Evolutionary conservation across 2,113 vertebrate species (phyloP).

Genomic region (Gobius niger): DNA sequence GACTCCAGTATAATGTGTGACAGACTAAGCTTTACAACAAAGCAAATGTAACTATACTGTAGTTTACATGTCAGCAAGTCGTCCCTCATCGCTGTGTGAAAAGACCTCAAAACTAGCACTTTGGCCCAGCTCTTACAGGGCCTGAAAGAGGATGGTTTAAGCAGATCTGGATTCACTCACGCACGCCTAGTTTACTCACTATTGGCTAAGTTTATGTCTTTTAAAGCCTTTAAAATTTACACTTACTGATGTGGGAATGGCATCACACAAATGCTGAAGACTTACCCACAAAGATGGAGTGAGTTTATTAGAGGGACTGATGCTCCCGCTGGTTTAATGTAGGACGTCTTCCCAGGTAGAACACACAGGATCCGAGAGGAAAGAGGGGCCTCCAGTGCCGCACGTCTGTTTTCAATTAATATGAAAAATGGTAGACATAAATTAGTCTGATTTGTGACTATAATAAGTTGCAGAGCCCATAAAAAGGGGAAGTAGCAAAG

Average conservation of each 20-base stretch:
- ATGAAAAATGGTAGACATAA: conserved; percentile 13
- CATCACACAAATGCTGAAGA: conserved; percentile 35
- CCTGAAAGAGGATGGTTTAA: conserved; percentile 46
- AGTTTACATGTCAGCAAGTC: conserved; percentile 15
- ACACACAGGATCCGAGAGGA: background rate
- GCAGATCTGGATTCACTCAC: conserved; percentile 53
- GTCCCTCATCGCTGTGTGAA: conserved; percentile 36
- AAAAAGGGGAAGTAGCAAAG: conserved; percentile 11
- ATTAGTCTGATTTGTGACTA: background rate
- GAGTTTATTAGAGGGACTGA: conserved; percentile 26
- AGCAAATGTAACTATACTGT: conserved; percentile 3
- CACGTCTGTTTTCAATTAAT: conserved; percentile 3
- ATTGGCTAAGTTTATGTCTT: conserved; percentile 41
- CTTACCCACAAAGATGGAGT: conserved; percentile 27
- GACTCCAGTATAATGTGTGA: too few species aligned
- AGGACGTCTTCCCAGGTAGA: conserved; percentile 26
- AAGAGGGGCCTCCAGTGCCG: background rate
- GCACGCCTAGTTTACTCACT: conserved; percentile 32
- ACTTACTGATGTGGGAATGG: conserved; percentile 56
- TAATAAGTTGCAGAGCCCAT: conserved; percentile 7
- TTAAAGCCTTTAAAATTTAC: conserved; percentile 62
- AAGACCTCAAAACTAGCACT: conserved; percentile 48
- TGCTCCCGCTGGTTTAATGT: conserved; percentile 31
- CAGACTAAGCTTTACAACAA: too few species aligned
- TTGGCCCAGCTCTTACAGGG: conserved; percentile 34